Percentiles rank a stretch among this genome's conserved stretches.
Evolutionary conservation across 2,113 vertebrate species (phyloP).

Genomic region (Plectropomus leopardus): DNA sequence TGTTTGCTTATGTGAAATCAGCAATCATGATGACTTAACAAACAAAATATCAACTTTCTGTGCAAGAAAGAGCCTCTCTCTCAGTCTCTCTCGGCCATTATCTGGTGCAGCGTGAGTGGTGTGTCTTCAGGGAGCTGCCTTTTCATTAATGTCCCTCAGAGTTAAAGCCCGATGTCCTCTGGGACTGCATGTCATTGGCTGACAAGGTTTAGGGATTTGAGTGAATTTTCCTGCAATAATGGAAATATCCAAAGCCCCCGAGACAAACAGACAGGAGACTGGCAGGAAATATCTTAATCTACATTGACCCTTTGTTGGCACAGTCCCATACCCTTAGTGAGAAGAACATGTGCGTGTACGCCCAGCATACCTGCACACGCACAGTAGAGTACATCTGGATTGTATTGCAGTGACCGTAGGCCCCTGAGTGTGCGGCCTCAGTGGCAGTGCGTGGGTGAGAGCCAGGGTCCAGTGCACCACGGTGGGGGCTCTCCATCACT

Average conservation of each 20-base stretch:
- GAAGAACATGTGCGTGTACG: conserved; percentile 47
- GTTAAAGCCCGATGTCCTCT: conserved; percentile 66
- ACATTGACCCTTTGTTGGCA: conserved; percentile 72
- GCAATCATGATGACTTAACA: too few relatives aligned
- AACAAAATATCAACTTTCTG: conserved; percentile 16
- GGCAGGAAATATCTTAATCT: conserved; percentile 83
- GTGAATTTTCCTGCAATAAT: conserved; percentile 76
- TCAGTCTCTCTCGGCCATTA: conserved; percentile 38
- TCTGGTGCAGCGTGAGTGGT: conserved; percentile 27
- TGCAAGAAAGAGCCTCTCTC: not conserved
- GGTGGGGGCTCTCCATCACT: conserved; percentile 87
- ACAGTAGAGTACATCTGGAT: conserved; percentile 85
- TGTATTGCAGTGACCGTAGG: conserved; percentile 76
- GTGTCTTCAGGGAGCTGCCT: conserved; percentile 70
- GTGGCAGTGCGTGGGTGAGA: conserved; percentile 80
- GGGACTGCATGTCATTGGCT: conserved; percentile 74
- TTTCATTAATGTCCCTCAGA: conserved; percentile 77
- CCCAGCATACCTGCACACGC: conserved; percentile 41
- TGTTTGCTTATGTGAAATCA: conserved; percentile 5
- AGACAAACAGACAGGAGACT: conserved; percentile 76
- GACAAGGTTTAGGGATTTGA: conserved; percentile 81
- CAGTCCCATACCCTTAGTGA: conserved; percentile 61
- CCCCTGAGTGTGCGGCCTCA: conserved; percentile 76
- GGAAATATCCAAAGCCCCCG: conserved; percentile 74
- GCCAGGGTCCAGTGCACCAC: conserved; percentile 82